Conservation (phyloP, 1,140 invertebrate species). For the Dinoponera quadriceps region DNA sequence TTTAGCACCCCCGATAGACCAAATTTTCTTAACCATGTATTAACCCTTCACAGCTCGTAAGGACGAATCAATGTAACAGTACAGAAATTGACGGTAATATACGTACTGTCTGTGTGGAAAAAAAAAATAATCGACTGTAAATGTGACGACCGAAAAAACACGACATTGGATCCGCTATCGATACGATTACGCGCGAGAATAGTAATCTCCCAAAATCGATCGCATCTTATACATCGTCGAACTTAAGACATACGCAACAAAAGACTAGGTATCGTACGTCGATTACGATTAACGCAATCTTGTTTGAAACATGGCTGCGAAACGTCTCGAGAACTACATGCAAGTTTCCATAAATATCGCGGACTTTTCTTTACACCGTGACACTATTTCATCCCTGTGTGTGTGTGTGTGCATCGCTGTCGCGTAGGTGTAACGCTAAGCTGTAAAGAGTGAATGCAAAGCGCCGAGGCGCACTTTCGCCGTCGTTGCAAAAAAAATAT, state of each 20-base stretch:
- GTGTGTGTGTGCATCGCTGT: slow-evolving; percentile 25
- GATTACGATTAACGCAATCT: slow-evolving; percentile 32
- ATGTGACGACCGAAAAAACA: too few relatives aligned
- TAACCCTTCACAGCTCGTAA: slow-evolving; percentile 46
- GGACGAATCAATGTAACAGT: slow-evolving; percentile 24
- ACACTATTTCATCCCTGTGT: not conserved
- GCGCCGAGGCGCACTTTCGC: slow-evolving; percentile 14
- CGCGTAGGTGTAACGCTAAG: slow-evolving; percentile 30
- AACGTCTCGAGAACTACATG: slow-evolving; percentile 4
- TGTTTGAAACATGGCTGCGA: slow-evolving; percentile 1
- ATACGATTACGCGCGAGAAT: not conserved
- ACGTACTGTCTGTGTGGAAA: not conserved
- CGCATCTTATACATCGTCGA: slow-evolving; percentile 22
- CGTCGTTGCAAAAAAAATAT: slow-evolving; percentile 60
- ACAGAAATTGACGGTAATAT: not conserved
- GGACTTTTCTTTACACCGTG: slow-evolving; percentile 20
- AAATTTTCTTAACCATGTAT: slow-evolving; percentile 34
- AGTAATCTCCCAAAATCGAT: slow-evolving; percentile 28
- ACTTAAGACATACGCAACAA: slow-evolving; percentile 33
- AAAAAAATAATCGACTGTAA: not conserved
- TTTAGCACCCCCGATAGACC: slow-evolving; percentile 51
- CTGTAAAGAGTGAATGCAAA: slow-evolving; percentile 40
- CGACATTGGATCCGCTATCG: not conserved
- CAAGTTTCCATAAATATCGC: slow-evolving; percentile 33
- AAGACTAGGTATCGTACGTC: slow-evolving; percentile 43